Percentiles rank a stretch among this genome's conserved stretches.
Conservation (phyloP, 2,888 invertebrate genomes). For the Acronicta psi region DNA sequence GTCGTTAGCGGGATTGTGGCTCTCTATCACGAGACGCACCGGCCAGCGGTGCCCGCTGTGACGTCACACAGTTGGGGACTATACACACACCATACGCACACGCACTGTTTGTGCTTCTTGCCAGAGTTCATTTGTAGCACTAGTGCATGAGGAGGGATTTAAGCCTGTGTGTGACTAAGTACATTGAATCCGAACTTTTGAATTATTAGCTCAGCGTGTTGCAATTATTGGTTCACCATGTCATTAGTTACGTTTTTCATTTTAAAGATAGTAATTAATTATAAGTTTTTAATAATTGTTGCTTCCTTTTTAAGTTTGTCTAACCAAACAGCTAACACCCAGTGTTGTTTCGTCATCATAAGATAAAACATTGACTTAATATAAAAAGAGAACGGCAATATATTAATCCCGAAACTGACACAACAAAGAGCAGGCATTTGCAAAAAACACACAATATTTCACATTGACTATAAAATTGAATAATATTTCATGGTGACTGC, state of each 20-base stretch:
- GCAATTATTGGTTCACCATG: too few species aligned
- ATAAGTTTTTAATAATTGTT: not conserved
- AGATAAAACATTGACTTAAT: not conserved
- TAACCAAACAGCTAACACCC: too few species aligned
- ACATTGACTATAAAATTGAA: slow-evolving; percentile 46
- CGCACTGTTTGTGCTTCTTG: not conserved
- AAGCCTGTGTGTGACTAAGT: too few species aligned
- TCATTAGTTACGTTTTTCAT: not conserved
- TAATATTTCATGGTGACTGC: slow-evolving; percentile 50
- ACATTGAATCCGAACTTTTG: too few species aligned
- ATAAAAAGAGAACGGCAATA: slow-evolving; percentile 6
- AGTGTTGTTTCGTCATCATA: too few species aligned
- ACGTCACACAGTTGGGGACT: slow-evolving; percentile 10
- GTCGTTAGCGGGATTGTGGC: slow-evolving; percentile 20
- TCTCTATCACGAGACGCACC: slow-evolving; percentile 21
- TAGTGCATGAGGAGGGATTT: too few species aligned
- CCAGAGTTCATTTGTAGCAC: too few species aligned
- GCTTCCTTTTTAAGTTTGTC: too few species aligned
- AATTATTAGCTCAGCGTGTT: too few species aligned
- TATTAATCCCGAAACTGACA: slow-evolving; percentile 6
- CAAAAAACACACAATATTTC: slow-evolving; percentile 35
- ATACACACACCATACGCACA: not conserved
- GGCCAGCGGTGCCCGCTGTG: not conserved
- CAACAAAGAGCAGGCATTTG: slow-evolving; percentile 21
- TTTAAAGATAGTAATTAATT: too few species aligned